Evolutionary conservation across 2,797 vertebrate genomes (phyloP).

Genomic region (Sitta carolinensis): DNA sequence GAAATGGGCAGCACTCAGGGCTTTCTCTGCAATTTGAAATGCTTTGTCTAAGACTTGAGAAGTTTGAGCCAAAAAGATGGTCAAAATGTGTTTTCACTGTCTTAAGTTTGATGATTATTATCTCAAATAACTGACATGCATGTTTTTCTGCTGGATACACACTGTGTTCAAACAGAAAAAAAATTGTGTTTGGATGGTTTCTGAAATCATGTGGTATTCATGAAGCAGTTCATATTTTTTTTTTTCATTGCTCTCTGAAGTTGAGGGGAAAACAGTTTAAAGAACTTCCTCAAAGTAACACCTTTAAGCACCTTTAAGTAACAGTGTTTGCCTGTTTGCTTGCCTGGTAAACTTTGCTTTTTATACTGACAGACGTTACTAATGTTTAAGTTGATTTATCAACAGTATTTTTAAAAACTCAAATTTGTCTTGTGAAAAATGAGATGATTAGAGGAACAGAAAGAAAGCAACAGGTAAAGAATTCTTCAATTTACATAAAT

Average conservation of each 20-base stretch:
- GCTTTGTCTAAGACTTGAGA: slow-evolving; percentile 53
- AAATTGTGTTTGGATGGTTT: slow-evolving; percentile 69
- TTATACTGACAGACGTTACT: slow-evolving; percentile 95
- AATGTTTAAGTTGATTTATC: slow-evolving; percentile 97
- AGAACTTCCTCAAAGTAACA: slow-evolving; percentile 94
- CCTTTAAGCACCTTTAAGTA: slow-evolving; percentile 77
- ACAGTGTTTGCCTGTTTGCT: slow-evolving; percentile 90
- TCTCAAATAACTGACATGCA: slow-evolving; percentile 65
- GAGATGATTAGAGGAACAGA: slow-evolving; percentile 94
- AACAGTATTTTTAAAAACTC: slow-evolving; percentile 90
- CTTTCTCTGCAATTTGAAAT: slow-evolving; percentile 60
- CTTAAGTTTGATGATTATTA: slow-evolving; percentile 64
- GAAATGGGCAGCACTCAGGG: slow-evolving; percentile 40
- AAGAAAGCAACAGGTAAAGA: slow-evolving; percentile 95
- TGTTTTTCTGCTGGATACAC: slow-evolving; percentile 77
- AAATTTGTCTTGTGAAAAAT: slow-evolving; percentile 93
- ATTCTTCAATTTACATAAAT: slow-evolving; percentile 91
- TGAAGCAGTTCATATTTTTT: slow-evolving; percentile 54
- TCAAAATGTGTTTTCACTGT: slow-evolving; percentile 75
- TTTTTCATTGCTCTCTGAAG: slow-evolving; percentile 66
- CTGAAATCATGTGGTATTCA: slow-evolving; percentile 68
- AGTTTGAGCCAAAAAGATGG: slow-evolving; percentile 70
- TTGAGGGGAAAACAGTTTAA: slow-evolving; percentile 71
- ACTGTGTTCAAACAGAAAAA: slow-evolving; percentile 72
- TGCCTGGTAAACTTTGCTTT: slow-evolving; percentile 92